Base-by-base conservation (phyloP, 2,797 vertebrate species). In the Aulostomus chinensis region DNA sequence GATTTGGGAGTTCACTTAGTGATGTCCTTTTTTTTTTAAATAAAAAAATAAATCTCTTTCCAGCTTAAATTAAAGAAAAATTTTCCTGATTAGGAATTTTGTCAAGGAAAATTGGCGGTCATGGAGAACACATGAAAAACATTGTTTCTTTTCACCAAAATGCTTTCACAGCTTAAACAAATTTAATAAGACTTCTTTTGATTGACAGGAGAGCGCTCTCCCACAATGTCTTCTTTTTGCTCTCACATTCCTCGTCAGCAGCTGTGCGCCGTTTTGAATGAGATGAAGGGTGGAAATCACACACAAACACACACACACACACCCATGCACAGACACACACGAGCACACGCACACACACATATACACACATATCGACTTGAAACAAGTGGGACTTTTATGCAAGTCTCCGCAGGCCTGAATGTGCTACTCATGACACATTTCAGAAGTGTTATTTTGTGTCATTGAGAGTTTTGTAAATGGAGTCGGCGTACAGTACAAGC, bases 121-220 rank as follows among this genome's bases (percentile, higher is more conserved):
- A 38, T 12, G 42, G 68, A 64, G 68, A 80, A 81, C 66, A 73
- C 71, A 52, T 68, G 66, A 80, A 61, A 52, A 75, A 71, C 77
- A 67, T 85, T 80, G 81, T 86, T 79, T 76, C 65, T 65, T 59
- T 64, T 62, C 76, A 74, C 62, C 63, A 83, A 83, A 81, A 79
- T 87, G 85, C 86, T 88, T 88, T 88, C 69, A 86, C 86, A 88
- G 86, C 83, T 88, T 88, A 85, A 89, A 91, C 82, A 86, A 70
- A 88, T 88, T 85, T 80, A 86, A 85, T 88, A 74, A 76, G 84
- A 86, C 74, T 56, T 58, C 37, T 80, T 70, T 62, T 89, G 84
- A 89, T 59, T 89, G 87, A 90, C 87, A 86, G 83, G 68, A 77
- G 68, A 56, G 69, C 62, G 52, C 77, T 82, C 83, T 73, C 83